Evolutionary conservation across 2,797 vertebrate species (phyloP), one percentile per base, ranked within the genome.

Genomic region (Dromococcyx pavoninus): DNA sequence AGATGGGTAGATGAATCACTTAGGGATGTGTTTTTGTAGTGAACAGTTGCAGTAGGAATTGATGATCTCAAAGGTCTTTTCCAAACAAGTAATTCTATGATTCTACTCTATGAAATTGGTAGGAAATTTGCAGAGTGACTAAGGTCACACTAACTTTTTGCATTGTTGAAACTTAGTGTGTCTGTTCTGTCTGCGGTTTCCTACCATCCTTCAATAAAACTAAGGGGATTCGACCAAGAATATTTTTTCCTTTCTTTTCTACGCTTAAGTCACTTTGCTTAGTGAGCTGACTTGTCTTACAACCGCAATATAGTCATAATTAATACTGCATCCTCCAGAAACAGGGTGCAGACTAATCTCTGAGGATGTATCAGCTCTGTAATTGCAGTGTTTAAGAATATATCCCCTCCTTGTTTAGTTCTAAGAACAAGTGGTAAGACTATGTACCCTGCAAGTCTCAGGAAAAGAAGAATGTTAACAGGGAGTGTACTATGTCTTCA

Each of bases 391-490:
- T 70, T 70, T 66, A 7, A 46, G 72, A 83, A 54, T 30, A 44
- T 13, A 73, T 4, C 5, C 2, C 23, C 6, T 35, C 69, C 19
- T 64, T 80, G 5, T 51, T 69, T 73, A 32, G 3, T 41, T 72
- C 9, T 27, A 18, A 37, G 11, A 23, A 22, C 3, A 64, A 27
- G 39, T 0, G 3, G 27, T 24, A 21, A 0, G 3, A 7, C 23
- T 76, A 2, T 13, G 12, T 32, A 25, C 9, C 33, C 22, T 6
- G 3, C 25, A 72, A 27, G 1, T 67, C 41, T 84, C 44, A 35
- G 54, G 33, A 48, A 70, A 66, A 57, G 13, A 71, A 39, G 10
- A 21, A 46, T 8, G 21, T 11, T 30, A 25, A 30, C 3, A 48
- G 17, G 4, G 43, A n/a, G 4, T 4, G 27, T 30, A 43, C 24